Evolutionary conservation across 2,888 invertebrate species (phyloP).

Genomic region (Xanthorhoe designata): DNA sequence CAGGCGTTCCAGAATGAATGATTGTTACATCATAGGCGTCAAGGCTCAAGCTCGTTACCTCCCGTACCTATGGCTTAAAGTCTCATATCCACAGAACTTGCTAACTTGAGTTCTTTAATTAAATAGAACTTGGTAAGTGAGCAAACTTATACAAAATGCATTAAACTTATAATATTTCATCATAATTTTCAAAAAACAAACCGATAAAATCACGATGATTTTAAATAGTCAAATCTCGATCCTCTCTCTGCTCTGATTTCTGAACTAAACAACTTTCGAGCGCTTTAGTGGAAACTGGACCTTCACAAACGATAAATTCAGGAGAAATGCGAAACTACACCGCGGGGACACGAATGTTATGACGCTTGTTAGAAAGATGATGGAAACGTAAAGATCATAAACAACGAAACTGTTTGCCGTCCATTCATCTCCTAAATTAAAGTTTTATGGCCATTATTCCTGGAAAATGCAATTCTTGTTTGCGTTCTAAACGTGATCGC

Average conservation of each 20-base stretch:
- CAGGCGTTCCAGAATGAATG: constrained; percentile 53
- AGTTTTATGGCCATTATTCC: constrained; percentile 20
- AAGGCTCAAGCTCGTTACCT: constrained; percentile 49
- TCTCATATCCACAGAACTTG: constrained; percentile 19
- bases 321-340: constrained; percentile 48
- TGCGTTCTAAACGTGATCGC: constrained; percentile 5
- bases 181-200: not conserved
- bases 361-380: constrained; percentile 42
- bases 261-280: not conserved
- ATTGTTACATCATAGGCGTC: constrained; percentile 53
- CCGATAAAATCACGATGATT: not conserved
- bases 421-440: constrained; percentile 28
- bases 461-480: constrained; percentile 1
- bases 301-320: constrained; percentile 48
- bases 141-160: not conserved
- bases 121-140: not conserved
- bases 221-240: not conserved
- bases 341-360: constrained; percentile 42
- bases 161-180: not conserved
- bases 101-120: not conserved
- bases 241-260: not conserved
- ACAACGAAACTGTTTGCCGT: constrained; percentile 29
- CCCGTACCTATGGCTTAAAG: constrained; percentile 39
- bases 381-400: constrained; percentile 37
- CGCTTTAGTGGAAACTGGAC: constrained; percentile 16